phyloP scores from a whole-genome alignment of 2,888 invertebrate species.

The Prostheceraeus crozeri region DNA sequence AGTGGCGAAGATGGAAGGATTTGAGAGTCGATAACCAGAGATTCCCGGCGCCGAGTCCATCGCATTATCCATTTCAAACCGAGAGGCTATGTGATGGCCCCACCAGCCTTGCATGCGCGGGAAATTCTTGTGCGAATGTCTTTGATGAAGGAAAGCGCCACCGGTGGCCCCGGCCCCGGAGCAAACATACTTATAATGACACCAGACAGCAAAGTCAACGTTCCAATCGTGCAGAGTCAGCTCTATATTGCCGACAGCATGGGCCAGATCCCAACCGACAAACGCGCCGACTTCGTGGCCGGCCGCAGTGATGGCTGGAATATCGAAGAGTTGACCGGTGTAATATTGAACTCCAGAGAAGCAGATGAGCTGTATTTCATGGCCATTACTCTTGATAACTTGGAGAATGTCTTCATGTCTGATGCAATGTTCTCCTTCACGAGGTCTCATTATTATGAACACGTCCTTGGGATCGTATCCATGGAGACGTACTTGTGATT shows the following conservation, averaged over 20 bases:
- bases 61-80: slow-evolving; percentile 60
- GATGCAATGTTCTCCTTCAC: slow-evolving; percentile 55
- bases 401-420: slow-evolving; percentile 59
- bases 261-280: slow-evolving; percentile 63
- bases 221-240: slow-evolving; percentile 61
- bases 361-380: slow-evolving; percentile 59
- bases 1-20: slow-evolving; percentile 59
- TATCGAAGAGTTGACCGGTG: slow-evolving; percentile 62
- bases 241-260: slow-evolving; percentile 61
- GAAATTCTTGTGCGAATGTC: slow-evolving; percentile 50
- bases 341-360: slow-evolving; percentile 62
- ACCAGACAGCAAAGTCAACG: slow-evolving; percentile 64
- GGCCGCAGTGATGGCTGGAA: slow-evolving; percentile 59
- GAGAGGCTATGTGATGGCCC: slow-evolving; percentile 59
- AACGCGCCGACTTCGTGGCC: slow-evolving; percentile 60
- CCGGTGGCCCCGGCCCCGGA: slow-evolving; percentile 59
- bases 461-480: slow-evolving; percentile 58
- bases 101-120: slow-evolving; percentile 62
- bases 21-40: slow-evolving; percentile 59
- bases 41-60: slow-evolving; percentile 59
- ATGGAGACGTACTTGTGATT: slow-evolving; percentile 59
- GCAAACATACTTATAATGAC: slow-evolving; percentile 62
- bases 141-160: slow-evolving; percentile 60
- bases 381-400: slow-evolving; percentile 59
- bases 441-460: slow-evolving; percentile 57